Evolutionary conservation across 2,797 vertebrate genomes (phyloP).

Genomic region (Anolis apletophallus): DNA sequence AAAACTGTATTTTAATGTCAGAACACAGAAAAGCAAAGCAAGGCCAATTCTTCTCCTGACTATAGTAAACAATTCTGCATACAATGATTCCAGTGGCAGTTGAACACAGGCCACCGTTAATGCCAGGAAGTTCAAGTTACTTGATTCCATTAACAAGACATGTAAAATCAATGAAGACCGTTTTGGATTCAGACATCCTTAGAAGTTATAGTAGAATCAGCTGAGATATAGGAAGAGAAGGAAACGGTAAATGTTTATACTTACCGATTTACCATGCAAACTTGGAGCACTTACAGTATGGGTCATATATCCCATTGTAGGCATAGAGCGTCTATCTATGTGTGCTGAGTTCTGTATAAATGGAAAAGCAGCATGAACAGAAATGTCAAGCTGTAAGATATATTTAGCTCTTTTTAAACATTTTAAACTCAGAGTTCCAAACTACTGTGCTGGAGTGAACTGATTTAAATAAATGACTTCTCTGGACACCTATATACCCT

Average conservation of each 20-base stretch:
- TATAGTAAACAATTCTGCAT: slow-evolving; percentile 28
- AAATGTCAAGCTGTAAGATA: background rate
- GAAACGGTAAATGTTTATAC: slow-evolving; percentile 44
- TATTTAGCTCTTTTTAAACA: background rate
- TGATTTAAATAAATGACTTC: background rate
- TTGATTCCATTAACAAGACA: slow-evolving; percentile 24
- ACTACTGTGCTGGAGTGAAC: background rate
- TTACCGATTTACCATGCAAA: slow-evolving; percentile 97
- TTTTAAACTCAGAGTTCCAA: background rate
- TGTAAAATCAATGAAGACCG: slow-evolving; percentile 1
- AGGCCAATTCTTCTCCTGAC: background rate
- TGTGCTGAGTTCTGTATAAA: slow-evolving; percentile 85
- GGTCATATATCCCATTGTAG: slow-evolving; percentile 97
- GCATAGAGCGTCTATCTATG: slow-evolving; percentile 91
- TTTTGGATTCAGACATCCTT: slow-evolving; percentile 24
- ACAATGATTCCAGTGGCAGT: slow-evolving; percentile 22
- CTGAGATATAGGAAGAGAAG: background rate
- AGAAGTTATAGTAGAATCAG: background rate
- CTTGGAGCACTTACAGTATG: slow-evolving; percentile 98
- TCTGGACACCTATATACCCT: background rate
- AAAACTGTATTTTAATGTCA: slow-evolving; percentile 32
- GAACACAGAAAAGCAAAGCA: slow-evolving; percentile 25
- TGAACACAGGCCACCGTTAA: slow-evolving; percentile 9
- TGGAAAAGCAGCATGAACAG: slow-evolving; percentile 44
- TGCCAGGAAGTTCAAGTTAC: slow-evolving; percentile 23